phyloP scores from a whole-genome alignment of 2,113 vertebrate genomes.

The Podarcis cretensis region DNA sequence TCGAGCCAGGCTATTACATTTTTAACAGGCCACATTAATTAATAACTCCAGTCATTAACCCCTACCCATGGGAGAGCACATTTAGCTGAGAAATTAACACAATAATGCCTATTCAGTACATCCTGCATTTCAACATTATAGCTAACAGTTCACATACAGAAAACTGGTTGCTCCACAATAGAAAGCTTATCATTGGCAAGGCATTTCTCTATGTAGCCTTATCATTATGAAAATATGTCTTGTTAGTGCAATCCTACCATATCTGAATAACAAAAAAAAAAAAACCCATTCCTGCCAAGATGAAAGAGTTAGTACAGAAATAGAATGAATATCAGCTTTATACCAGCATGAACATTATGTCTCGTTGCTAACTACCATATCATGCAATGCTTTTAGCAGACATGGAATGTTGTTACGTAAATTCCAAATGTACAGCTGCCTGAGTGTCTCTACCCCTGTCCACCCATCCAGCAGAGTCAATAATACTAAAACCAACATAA shows the following conservation, averaged over 20 bases:
- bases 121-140: conserved; percentile 22
- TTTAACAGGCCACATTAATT: conserved; percentile 32
- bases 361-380: background rate
- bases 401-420: background rate
- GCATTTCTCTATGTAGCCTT: background rate
- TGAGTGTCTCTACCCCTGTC: background rate
- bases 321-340: background rate
- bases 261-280: background rate
- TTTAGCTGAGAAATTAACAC: conserved; percentile 38
- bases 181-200: background rate
- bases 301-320: conserved; percentile 1
- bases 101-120: background rate
- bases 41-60: background rate
- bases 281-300: background rate
- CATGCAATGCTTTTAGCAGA: background rate
- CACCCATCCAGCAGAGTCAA: background rate
- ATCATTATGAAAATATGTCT: background rate
- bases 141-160: conserved; percentile 8
- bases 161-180: background rate
- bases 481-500: background rate
- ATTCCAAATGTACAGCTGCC: conserved; percentile 28
- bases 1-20: conserved; percentile 1
- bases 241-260: background rate
- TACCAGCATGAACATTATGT: background rate
- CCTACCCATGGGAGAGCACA: background rate